Evolutionary conservation across 2,888 invertebrate genomes (phyloP).

Genomic region (Elegia similella): DNA sequence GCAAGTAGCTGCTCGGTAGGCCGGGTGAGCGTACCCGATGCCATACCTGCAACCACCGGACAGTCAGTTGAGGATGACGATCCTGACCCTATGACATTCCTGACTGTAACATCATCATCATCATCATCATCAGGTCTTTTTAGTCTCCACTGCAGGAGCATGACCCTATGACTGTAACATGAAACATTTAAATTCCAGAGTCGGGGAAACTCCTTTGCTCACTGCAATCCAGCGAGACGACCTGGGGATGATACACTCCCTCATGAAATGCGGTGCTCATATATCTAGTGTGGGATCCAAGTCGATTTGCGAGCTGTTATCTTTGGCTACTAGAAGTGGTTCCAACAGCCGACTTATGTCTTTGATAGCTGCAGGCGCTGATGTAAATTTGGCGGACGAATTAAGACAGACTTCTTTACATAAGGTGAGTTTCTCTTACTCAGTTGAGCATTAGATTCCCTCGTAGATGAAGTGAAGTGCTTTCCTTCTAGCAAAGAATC

Average conservation of each 20-base stretch:
- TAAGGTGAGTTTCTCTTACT: constrained; percentile 58
- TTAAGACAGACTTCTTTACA: constrained; percentile 86
- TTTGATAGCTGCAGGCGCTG: constrained; percentile 85
- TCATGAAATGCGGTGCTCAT: constrained; percentile 89
- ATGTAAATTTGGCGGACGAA: constrained; percentile 82
- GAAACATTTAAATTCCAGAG: neutral
- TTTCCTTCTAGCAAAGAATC: no score
- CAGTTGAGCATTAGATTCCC: no score
- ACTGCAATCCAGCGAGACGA: constrained; percentile 86
- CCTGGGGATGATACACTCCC: constrained; percentile 83
- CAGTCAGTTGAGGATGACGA: no score
- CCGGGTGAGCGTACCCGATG: no score
- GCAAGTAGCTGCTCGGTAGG: no score
- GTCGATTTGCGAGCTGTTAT: constrained; percentile 85
- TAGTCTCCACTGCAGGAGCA: no score
- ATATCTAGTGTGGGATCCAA: constrained; percentile 81
- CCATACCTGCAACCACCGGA: no score
- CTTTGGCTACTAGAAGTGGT: constrained; percentile 84
- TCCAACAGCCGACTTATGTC: constrained; percentile 81
- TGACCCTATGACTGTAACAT: no score
- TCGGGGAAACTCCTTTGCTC: constrained; percentile 84
- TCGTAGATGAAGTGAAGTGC: no score
- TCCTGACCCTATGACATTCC: no score
- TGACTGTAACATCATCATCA: no score
- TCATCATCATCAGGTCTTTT: no score